A percentile compares a stretch with the other conserved stretches of the same genome.
phyloP scores from a whole-genome alignment of 35 echinoderm and acorn worm species.

The Anneissia japonica region DNA sequence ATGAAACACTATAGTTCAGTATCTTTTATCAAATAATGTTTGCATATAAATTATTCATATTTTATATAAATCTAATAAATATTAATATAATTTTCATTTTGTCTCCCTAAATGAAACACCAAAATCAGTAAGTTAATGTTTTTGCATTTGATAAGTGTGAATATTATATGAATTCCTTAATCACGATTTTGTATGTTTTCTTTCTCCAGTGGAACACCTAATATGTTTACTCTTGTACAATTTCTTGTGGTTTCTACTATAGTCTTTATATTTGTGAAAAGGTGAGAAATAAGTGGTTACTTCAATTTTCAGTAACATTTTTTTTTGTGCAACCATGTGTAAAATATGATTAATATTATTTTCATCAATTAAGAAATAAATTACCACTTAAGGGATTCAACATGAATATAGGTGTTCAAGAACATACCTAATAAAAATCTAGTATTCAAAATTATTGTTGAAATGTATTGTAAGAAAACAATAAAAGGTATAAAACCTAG shows the following conservation, averaged over 20 bases:
- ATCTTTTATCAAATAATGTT: not conserved
- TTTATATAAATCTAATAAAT: not conserved
- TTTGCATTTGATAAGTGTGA: not conserved
- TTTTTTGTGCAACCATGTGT: too few relatives aligned
- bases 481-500: too few relatives aligned
- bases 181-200: not conserved
- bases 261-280: constrained; percentile 80
- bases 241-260: constrained; percentile 68
- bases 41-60: not conserved
- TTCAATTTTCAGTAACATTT: too few relatives aligned
- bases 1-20: not conserved
- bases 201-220: constrained; percentile 57
- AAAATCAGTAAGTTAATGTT: not conserved
- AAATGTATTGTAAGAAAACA: too few relatives aligned
- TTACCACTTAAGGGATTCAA: too few relatives aligned
- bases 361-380: too few relatives aligned
- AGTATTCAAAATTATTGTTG: too few relatives aligned
- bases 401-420: too few relatives aligned
- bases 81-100: not conserved
- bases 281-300: constrained; percentile 68
- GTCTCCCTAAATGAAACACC: not conserved
- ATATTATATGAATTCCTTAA: not conserved
- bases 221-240: constrained; percentile 47
- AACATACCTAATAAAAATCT: too few relatives aligned
- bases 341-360: too few relatives aligned